These are phyloP conservation scores for Cryptocephalus moraei DNA, from an alignment of 2,888 invertebrate species.

Conservation along the genomic window DNA sequence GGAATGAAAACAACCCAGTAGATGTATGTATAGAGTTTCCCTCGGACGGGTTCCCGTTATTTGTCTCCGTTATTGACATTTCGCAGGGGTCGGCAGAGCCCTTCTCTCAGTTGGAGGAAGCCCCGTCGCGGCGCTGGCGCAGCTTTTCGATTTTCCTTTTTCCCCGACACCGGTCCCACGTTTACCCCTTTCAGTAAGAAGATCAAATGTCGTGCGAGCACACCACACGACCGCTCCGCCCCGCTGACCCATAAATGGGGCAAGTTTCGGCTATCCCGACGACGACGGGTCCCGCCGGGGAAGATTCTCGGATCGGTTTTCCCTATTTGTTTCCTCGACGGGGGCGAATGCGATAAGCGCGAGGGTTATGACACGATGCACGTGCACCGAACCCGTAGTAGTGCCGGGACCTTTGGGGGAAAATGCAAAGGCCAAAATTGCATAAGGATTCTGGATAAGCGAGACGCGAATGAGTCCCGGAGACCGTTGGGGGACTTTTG, in stretches of 20 bases:
- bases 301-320: no score
- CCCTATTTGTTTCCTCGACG: no score
- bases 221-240: background rate
- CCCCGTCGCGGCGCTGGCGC: slow-evolving; percentile 24
- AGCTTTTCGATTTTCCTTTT: slow-evolving; percentile 31
- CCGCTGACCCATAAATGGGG: no score
- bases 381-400: slow-evolving; percentile 6
- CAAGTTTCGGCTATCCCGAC: no score
- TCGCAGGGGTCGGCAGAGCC: background rate
- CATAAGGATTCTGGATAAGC: slow-evolving; percentile 14
- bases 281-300: no score
- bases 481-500: background rate
- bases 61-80: no score
- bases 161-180: slow-evolving; percentile 19
- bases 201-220: slow-evolving; percentile 2
- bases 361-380: slow-evolving; percentile 7
- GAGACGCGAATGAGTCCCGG: background rate
- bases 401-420: slow-evolving; percentile 5
- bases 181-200: slow-evolving; percentile 20
- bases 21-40: no score
- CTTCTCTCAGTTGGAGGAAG: slow-evolving; percentile 11
- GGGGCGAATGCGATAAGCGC: no score
- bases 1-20: no score
- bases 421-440: slow-evolving; percentile 13
- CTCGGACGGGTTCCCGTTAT: no score